Conservation (phyloP, 2,113 vertebrate species). For the Cyprinus carpio region DNA sequence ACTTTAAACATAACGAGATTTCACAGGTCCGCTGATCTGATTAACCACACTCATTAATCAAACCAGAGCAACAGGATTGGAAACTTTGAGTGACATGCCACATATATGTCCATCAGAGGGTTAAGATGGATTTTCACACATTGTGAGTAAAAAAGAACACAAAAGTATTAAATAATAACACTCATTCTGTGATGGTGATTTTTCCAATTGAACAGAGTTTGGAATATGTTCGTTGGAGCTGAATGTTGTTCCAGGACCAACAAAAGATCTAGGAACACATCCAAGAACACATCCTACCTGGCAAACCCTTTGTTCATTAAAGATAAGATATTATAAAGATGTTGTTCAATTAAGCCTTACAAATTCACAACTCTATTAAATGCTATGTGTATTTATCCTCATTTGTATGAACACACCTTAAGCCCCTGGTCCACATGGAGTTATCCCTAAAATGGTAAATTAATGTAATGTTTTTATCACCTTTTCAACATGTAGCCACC, state of each 20-base stretch:
- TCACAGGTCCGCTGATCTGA: constrained; percentile 59
- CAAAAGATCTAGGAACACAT: neutral
- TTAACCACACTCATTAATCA: constrained; percentile 53
- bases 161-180: neutral
- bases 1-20: constrained; percentile 64
- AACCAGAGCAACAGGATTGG: neutral
- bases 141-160: neutral
- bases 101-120: constrained; percentile 20
- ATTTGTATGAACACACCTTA: neutral
- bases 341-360: no score
- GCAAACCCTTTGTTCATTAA: neutral
- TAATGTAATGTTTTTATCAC: no score
- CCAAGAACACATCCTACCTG: neutral
- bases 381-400: neutral
- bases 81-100: neutral
- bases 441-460: neutral
- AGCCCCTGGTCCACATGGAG: neutral
- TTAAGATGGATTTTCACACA: neutral
- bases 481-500: neutral
- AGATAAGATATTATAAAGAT: no score
- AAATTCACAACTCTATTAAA: neutral
- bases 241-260: neutral
- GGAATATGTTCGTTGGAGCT: neutral
- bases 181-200: neutral
- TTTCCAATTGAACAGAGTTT: neutral